Conservation (phyloP, 2,113 vertebrate genomes). For the Aegotheles bennettii region DNA sequence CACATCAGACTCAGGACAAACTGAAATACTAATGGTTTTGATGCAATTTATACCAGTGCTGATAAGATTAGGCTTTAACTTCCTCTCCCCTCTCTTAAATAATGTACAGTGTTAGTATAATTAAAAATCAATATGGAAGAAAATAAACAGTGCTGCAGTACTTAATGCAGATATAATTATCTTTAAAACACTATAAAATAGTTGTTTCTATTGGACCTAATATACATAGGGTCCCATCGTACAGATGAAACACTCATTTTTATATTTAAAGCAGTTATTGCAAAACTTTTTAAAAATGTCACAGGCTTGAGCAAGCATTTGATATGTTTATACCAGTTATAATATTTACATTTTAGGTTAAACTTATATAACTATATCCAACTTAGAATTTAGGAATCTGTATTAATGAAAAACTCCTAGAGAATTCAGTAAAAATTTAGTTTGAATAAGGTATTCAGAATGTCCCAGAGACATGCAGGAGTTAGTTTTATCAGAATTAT, state of each 20-base stretch:
- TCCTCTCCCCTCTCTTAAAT: background rate
- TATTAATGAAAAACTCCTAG: background rate
- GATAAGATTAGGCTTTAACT: slow-evolving; percentile 35
- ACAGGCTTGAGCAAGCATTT: background rate
- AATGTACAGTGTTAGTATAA: background rate
- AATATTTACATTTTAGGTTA: background rate
- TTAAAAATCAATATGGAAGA: slow-evolving; percentile 11
- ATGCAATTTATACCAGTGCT: background rate
- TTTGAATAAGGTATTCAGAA: background rate
- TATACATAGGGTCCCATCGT: background rate
- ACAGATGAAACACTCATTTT: background rate
- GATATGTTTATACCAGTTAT: background rate
- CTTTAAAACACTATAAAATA: background rate
- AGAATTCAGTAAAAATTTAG: background rate
- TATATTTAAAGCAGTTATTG: background rate
- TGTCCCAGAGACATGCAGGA: background rate
- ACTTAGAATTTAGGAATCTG: background rate
- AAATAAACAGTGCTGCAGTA: background rate
- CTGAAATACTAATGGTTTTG: background rate
- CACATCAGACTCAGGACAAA: background rate
- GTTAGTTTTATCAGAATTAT: background rate
- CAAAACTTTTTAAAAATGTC: background rate
- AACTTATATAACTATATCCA: background rate
- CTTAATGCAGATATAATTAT: background rate
- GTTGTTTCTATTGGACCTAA: background rate